A percentile compares a stretch with the other conserved stretches of the same genome.
These are phyloP conservation scores for Cephalopterus ornatus DNA, from an alignment of 2,113 vertebrate genomes.

Conservation along the genomic window DNA sequence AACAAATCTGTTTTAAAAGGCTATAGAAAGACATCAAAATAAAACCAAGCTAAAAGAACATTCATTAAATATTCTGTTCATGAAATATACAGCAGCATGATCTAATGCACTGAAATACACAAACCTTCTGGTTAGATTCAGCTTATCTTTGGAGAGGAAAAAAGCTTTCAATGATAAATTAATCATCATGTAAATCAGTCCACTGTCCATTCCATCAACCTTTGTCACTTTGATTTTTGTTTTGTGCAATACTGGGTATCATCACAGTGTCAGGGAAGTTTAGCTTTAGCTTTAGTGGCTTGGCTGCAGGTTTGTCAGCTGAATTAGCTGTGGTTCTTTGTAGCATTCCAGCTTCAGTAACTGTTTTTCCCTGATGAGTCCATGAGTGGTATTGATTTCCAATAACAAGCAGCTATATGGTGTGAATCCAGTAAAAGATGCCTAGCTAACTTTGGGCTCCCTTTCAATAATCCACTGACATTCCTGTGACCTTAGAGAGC, in stretches of 20 bases:
- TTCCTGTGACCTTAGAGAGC: conserved; percentile 44
- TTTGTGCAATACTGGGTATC: background rate
- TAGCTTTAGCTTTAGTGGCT: background rate
- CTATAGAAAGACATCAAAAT: conserved; percentile 14
- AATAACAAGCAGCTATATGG: conserved; percentile 48
- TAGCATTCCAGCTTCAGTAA: background rate
- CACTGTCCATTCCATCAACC: background rate
- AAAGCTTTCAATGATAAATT: conserved; percentile 12
- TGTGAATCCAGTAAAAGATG: conserved; percentile 12
- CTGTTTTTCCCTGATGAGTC: conserved; percentile 41
- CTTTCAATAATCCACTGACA: conserved; percentile 47
- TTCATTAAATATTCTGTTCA: conserved; percentile 27
- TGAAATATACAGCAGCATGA: conserved; percentile 41
- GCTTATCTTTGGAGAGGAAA: background rate
- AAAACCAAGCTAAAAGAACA: conserved; percentile 30
- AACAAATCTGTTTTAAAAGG: conserved; percentile 42
- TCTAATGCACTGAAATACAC: conserved; percentile 7
- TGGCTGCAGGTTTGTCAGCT: background rate
- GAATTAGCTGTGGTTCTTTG: conserved; percentile 8
- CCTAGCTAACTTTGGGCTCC: conserved; percentile 41
- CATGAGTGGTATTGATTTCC: conserved; percentile 54
- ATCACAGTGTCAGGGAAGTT: background rate
- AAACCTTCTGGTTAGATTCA: conserved; percentile 7
- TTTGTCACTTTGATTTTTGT: background rate
- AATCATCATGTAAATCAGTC: background rate